Evolutionary conservation across 1,140 invertebrate species (phyloP).

Genomic region (Leguminivora glycinivorella): DNA sequence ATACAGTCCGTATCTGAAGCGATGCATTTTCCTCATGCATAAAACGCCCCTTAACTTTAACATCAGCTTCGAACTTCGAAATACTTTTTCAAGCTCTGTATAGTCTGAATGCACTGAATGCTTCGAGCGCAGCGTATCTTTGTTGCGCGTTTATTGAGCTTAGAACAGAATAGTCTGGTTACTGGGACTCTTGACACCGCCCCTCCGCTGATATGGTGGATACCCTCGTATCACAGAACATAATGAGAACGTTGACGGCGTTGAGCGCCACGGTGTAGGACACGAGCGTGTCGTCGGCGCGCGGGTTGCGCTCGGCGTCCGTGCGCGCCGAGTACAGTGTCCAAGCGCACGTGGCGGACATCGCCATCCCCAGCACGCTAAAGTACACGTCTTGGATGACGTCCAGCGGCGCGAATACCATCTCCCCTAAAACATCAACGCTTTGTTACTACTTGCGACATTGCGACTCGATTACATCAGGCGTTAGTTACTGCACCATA

Average conservation of each 20-base stretch:
- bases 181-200: not conserved
- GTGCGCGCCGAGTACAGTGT: slow-evolving; percentile 51
- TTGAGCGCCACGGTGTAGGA: slow-evolving; percentile 51
- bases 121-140: too few species aligned
- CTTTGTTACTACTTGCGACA: not conserved
- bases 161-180: not conserved
- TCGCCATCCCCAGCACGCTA: slow-evolving; percentile 53
- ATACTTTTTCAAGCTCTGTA: too few species aligned
- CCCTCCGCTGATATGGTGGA: slow-evolving; percentile 33
- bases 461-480: not conserved
- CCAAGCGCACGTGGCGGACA: slow-evolving; percentile 59
- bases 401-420: slow-evolving; percentile 66
- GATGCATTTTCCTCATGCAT: too few species aligned
- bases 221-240: slow-evolving; percentile 66
- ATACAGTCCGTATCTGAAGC: too few species aligned
- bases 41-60: too few species aligned
- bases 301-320: slow-evolving; percentile 41
- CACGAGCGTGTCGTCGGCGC: slow-evolving; percentile 52
- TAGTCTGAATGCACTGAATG: too few species aligned
- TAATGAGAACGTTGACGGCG: slow-evolving; percentile 54
- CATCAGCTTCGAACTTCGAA: too few species aligned
- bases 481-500: not conserved
- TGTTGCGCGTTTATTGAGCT: too few species aligned
- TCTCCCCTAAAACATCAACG: slow-evolving; percentile 59
- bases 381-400: slow-evolving; percentile 72